Conservation (phyloP, 2,888 invertebrate species). For the Lithosia quadra region DNA sequence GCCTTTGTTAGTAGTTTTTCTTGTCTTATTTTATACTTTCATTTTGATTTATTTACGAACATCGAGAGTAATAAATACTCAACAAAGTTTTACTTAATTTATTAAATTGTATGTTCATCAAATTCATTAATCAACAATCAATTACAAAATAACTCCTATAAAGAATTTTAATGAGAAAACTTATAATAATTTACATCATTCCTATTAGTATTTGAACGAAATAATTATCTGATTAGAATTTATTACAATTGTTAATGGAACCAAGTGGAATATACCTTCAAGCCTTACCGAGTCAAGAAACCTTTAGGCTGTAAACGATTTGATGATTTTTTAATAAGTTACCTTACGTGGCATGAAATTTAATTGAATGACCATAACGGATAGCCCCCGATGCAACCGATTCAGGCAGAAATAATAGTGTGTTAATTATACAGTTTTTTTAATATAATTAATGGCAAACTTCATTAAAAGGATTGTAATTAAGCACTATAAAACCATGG, state of each 20-base stretch:
- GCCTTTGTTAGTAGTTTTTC: neutral
- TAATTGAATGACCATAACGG: conserved; percentile 60
- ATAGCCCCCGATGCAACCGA: conserved; percentile 39
- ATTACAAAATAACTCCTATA: conserved; percentile 24
- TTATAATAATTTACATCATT: conserved; percentile 37
- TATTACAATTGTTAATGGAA: conserved; percentile 31
- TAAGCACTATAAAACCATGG: conserved; percentile 17
- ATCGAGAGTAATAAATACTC: neutral
- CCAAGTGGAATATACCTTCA: conserved; percentile 53
- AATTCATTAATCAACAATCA: conserved; percentile 22
- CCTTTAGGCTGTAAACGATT: conserved; percentile 62
- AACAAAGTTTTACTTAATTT: neutral
- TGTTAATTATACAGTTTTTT: conserved; percentile 46
- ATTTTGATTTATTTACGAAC: neutral
- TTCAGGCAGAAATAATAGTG: conserved; percentile 38
- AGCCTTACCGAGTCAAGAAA: conserved; percentile 45
- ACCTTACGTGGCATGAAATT: conserved; percentile 59
- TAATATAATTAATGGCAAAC: conserved; percentile 19
- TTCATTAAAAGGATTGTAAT: conserved; percentile 11
- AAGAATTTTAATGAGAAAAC: conserved; percentile 33
- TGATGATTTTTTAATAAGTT: conserved; percentile 70
- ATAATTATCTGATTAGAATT: conserved; percentile 45
- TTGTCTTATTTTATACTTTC: neutral
- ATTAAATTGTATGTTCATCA: conserved; percentile 4
- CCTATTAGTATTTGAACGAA: conserved; percentile 39